These are phyloP conservation scores for Amphipyra berbera DNA, from an alignment of 2,888 invertebrate species.

Conservation along the genomic window DNA sequence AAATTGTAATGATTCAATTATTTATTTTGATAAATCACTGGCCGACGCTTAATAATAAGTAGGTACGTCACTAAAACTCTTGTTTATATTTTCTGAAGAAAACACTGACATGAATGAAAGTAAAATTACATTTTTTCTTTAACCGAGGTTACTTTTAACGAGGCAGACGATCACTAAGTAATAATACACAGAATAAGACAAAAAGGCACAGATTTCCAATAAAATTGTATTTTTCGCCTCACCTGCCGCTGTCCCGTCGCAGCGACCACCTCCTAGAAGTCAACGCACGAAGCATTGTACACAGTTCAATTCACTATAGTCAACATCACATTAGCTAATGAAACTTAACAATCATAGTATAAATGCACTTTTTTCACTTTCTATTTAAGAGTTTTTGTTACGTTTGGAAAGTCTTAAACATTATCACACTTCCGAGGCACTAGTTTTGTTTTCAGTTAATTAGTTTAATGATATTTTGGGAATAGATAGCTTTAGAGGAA, in stretches of 20 bases:
- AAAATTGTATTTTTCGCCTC: slow-evolving; percentile 58
- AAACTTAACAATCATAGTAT: slow-evolving; percentile 41
- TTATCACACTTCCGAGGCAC: slow-evolving; percentile 58
- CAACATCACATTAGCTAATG: slow-evolving; percentile 49
- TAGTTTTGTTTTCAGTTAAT: slow-evolving; percentile 20
- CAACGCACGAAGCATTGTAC: slow-evolving; percentile 82
- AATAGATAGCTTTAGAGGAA: slow-evolving; percentile 14
- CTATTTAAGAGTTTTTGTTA: slow-evolving; percentile 22
- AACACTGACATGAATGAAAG: no score
- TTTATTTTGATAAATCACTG: no score
- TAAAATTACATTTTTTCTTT: no score
- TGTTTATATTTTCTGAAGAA: no score
- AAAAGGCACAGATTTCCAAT: background rate
- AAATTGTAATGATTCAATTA: no score
- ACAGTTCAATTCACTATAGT: slow-evolving; percentile 60
- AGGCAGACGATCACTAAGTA: no score
- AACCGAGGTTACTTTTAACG: no score
- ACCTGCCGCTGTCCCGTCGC: slow-evolving; percentile 86
- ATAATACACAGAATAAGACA: no score
- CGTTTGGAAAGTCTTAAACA: slow-evolving; percentile 27
- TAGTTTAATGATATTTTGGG: background rate
- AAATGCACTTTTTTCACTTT: slow-evolving; percentile 56
- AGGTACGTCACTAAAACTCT: no score
- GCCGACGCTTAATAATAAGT: no score
- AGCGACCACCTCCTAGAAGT: slow-evolving; percentile 86